Evolutionary conservation across 2,888 invertebrate species (phyloP), one percentile per base, ranked within the genome.

Genomic region (Heliconius aoede): DNA sequence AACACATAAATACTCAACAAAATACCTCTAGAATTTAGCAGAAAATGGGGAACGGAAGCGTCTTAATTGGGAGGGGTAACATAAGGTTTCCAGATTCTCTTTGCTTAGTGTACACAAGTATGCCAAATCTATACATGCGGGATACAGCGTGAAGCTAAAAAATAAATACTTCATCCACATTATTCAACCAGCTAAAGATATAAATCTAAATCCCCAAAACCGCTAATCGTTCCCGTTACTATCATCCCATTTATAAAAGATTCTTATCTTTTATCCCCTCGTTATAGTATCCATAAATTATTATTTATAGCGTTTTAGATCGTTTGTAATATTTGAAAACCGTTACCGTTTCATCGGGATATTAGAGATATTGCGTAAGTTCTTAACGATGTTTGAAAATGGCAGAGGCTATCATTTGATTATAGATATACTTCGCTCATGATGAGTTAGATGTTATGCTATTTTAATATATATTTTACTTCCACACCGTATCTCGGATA

Each of bases 211-310:
- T 46, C 30, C 30, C 62, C 18, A 21, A 62, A n/a, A 32, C 32
- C 64, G 58, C 60, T 60, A 60, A 60, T 60, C 60, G 58, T 13
- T 58, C 26, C 26, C 60, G 26, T 60, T 5, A 24, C 32, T 64
- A 36, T 24, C n/a, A 36, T 24, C 64, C 21, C 36, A 32, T 64
- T 64, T 36, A 64, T 36, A 64, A 64, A 13, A 32, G 64, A 64
- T 36, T 64, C 64, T 64, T 32, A 36, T 32, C 32, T n/a, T 64
- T n/a, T 13, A 36, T 64, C 32, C 1, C 64, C 32, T 28, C 64
- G 21, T 64, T 64, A 64, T 64, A 64, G 36, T 36, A 36, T 36
- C 64, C 13, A 64, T 64, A 64, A 64, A 64, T 64, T 64, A 69
- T n/a, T 69, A 55, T 69, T 30, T 55, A 55, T 69, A 28, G 55